Conservation (phyloP, 2,888 invertebrate species). For the Hirtodrosophila confusa region DNA sequence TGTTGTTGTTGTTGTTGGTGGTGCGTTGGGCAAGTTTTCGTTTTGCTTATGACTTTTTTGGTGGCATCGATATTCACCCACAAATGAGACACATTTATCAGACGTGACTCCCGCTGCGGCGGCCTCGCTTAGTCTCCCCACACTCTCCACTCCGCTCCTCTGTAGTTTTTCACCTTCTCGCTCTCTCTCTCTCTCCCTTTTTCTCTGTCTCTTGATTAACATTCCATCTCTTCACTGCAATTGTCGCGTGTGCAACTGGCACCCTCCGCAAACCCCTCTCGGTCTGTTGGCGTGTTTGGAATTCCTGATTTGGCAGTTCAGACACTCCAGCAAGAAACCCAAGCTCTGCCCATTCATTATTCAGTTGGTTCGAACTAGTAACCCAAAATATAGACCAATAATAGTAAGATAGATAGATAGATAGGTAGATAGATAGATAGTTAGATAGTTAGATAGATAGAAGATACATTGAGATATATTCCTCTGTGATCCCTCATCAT, state of each 20-base stretch:
- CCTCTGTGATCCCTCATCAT: too few species aligned
- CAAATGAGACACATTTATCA: conserved; percentile 46
- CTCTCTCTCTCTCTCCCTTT: not conserved
- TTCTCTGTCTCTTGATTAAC: conserved; percentile 13
- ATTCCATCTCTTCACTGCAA: conserved; percentile 43
- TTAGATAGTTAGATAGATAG: too few species aligned
- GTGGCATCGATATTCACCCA: conserved; percentile 37
- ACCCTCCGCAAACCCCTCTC: not conserved
- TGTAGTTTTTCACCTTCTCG: not conserved
- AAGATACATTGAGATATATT: too few species aligned
- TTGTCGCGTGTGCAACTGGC: conserved; percentile 33
- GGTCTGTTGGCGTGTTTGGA: conserved; percentile 43
- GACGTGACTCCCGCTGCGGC: conserved; percentile 35
- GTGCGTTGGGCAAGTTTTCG: conserved; percentile 66
- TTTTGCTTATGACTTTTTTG: conserved; percentile 35
- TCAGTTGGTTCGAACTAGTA: not conserved
- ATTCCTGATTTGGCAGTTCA: conserved; percentile 45
- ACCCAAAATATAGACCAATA: too few species aligned
- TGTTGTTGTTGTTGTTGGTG: conserved; percentile 8
- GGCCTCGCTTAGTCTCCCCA: not conserved
- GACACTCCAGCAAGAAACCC: conserved; percentile 1
- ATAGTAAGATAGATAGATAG: too few species aligned
- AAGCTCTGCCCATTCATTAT: not conserved
- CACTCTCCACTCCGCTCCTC: not conserved
- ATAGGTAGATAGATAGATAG: too few species aligned